Percentiles rank a stretch among this genome's conserved stretches.
These are phyloP conservation scores for Sericinus montela DNA, from an alignment of 2,888 invertebrate species.

Conservation along the genomic window DNA sequence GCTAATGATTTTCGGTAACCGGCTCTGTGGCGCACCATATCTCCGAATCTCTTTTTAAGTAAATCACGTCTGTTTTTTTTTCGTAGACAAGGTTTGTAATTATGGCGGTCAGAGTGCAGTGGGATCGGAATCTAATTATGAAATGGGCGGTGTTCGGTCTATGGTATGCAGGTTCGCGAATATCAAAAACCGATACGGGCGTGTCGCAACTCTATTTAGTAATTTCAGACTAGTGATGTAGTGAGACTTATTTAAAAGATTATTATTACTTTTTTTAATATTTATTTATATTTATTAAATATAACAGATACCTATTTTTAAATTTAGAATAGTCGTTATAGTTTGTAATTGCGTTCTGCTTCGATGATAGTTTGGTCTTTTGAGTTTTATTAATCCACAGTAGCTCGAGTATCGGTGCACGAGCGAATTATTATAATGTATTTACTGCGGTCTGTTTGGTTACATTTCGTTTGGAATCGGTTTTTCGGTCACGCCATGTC, in stretches of 20 bases:
- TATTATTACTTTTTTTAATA: no score
- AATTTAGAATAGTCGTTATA: neutral
- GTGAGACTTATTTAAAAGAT: no score
- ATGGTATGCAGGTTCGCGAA: slow-evolving; percentile 50
- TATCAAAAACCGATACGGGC: slow-evolving; percentile 7
- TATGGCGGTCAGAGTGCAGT: slow-evolving; percentile 78
- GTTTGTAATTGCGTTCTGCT: neutral
- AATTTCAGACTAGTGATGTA: no score
- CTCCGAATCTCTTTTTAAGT: slow-evolving; percentile 64
- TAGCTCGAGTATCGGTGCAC: slow-evolving; percentile 45
- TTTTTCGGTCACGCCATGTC: slow-evolving; percentile 77
- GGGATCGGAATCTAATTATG: slow-evolving; percentile 75
- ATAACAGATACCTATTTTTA: neutral
- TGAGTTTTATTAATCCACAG: slow-evolving; percentile 27
- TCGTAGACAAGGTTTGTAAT: slow-evolving; percentile 72
- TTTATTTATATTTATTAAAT: no score
- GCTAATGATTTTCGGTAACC: slow-evolving; percentile 79
- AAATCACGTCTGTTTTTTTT: slow-evolving; percentile 72
- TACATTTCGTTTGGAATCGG: slow-evolving; percentile 67
- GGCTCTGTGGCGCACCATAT: slow-evolving; percentile 71
- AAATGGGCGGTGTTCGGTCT: slow-evolving; percentile 56
- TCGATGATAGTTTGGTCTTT: neutral
- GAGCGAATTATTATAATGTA: slow-evolving; percentile 65
- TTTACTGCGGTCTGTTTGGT: slow-evolving; percentile 54
- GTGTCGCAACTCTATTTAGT: slow-evolving; percentile 8